Percentiles rank a stretch among this genome's conserved stretches.
Evolutionary conservation across 2,113 vertebrate genomes (phyloP).

Genomic region (Rhabdomys dilectus): DNA sequence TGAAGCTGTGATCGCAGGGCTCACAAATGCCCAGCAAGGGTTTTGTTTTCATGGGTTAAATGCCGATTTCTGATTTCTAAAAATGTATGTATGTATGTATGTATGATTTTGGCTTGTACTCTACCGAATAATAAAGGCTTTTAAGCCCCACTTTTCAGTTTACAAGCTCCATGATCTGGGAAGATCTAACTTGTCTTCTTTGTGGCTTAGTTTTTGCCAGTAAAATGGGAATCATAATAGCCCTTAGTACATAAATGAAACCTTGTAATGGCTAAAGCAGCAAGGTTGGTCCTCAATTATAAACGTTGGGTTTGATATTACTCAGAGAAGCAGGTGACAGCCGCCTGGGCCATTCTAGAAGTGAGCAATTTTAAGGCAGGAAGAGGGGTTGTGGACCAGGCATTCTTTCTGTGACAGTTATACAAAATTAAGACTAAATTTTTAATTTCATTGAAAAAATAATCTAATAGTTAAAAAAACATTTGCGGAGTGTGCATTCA

Average conservation of each 20-base stretch:
- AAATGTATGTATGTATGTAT: no score
- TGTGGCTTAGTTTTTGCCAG: constrained; percentile 21
- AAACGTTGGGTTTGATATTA: not conserved
- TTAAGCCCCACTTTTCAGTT: not conserved
- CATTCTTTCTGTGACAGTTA: not conserved
- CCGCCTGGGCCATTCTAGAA: not conserved
- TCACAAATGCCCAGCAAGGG: not conserved
- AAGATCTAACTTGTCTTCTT: not conserved
- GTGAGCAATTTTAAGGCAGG: not conserved
- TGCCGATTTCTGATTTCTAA: not conserved
- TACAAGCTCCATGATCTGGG: not conserved
- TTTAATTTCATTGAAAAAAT: constrained; percentile 7
- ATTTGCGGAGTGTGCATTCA: not conserved
- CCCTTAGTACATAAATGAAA: not conserved
- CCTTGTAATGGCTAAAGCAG: not conserved
- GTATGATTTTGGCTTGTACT: not conserved
- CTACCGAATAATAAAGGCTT: not conserved
- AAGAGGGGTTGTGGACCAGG: not conserved
- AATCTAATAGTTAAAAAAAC: not conserved
- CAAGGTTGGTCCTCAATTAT: not conserved
- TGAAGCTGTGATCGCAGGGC: not conserved
- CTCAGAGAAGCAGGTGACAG: not conserved
- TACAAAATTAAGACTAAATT: not conserved
- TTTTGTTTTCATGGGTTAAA: not conserved
- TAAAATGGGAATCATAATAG: not conserved